Base-by-base conservation (phyloP, 2,797 vertebrate genomes). In the Scolopax bukidnonensis region DNA sequence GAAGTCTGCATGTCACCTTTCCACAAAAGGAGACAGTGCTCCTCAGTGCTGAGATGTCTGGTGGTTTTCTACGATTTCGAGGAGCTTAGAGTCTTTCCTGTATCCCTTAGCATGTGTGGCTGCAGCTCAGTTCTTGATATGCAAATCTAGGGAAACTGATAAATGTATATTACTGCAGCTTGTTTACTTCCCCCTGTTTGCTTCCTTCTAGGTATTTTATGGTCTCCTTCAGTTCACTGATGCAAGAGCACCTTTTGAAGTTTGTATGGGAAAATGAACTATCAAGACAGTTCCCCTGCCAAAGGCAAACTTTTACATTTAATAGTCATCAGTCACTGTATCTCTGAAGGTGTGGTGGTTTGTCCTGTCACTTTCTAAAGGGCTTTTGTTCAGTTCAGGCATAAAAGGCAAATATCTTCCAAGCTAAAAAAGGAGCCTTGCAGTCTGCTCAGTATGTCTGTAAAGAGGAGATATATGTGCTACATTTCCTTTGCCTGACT, bases 221-320 rank as follows among this genome's bases (percentile, higher is more conserved):
- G 12, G 8, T 81, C 30, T 82, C 48, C 33, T 87, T 87, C 25
- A 32, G 63, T 87, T 84, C 48, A 41, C 47, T 89, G 67, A 43
- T 43, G n/a, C 74, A 89, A 89, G 59, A 89, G 36, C 59, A 84
- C 74, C 84, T 93, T 93, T 78, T 45, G 74, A 65, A 94, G 87
- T 69, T 92, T 33, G 65, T 81, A 82, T 54, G 84, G 41, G 70
- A 90, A 94, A 94, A 96, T 65, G 20, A 84, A 65, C 63, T 82
- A 73, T 87, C 47, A 73, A 82, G 59, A 48, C 36, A n/a, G 38
- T 51, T 94, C 21, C 18, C 32, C 12, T 87, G 89, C 59, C 89
- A 87, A 89, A 70, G 74, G 73, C 67, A 95, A 86, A 79, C 2
- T 2, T 89, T 61, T 90, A 41, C 30, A 17, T 90, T 60, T 74